A percentile compares a stretch with the other conserved stretches of the same genome.
Evolutionary conservation across 2,797 vertebrate species (phyloP).

Genomic region (Pipistrellus nathusii): DNA sequence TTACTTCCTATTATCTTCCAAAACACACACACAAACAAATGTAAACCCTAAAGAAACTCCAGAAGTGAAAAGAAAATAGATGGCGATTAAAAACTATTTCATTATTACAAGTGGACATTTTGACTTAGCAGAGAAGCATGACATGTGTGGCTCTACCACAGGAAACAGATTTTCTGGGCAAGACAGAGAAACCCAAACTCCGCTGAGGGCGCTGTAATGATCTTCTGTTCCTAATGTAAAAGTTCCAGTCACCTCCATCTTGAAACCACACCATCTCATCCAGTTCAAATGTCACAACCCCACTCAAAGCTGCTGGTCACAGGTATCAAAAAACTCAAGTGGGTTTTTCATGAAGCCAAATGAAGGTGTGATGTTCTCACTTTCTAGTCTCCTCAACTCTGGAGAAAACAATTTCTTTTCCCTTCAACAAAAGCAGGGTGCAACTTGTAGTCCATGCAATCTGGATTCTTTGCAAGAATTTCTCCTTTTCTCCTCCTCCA

Average conservation of each 20-base stretch:
- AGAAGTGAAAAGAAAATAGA: neutral
- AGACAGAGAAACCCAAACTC: neutral
- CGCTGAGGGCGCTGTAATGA: neutral
- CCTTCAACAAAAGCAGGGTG: neutral
- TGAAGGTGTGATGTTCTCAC: neutral
- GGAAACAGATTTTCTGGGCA: neutral
- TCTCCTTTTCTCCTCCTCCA: neutral
- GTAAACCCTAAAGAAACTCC: neutral
- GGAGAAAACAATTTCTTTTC: neutral
- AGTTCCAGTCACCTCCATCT: neutral
- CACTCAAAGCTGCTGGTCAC: neutral
- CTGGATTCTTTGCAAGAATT: neutral
- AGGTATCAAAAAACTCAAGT: neutral
- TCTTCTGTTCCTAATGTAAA: neutral
- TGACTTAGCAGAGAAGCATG: neutral
- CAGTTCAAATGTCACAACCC: neutral
- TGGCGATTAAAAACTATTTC: neutral
- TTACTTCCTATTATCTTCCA: neutral
- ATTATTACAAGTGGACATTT: neutral
- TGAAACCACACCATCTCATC: neutral
- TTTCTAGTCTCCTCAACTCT: neutral
- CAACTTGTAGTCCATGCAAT: neutral
- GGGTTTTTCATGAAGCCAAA: too few relatives aligned
- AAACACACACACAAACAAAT: neutral
- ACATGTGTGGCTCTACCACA: neutral